Base-by-base conservation (phyloP, 1,140 invertebrate species). In the Orussus abietinus region DNA sequence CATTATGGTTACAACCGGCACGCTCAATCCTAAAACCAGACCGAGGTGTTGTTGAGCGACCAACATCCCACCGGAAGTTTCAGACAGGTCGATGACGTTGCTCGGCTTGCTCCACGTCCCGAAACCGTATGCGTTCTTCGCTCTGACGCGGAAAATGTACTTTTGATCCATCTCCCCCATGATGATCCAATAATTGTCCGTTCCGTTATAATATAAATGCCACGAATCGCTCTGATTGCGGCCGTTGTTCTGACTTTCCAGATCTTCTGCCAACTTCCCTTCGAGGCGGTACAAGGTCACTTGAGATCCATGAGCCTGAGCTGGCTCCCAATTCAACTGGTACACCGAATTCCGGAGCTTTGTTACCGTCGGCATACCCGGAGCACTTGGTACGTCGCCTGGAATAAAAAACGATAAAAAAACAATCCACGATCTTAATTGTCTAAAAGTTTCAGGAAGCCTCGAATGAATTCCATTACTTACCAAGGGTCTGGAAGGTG, bases 161-260 rank as follows among this genome's bases (percentile, higher is more conserved):
- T 77, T 78, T 2, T 80, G 67, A 55, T 66, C 46, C 67, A 81
- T 79, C 10, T 91, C 70, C 1, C 79, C 79, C 1, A 77, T 75
- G 9, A 93, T 81, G 26, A 88, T 77, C 86, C 90, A 96, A 49
- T 84, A 83, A 47, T 80, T 80, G 11, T 88, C 84, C 20, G 84
- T 85, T 34, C 87, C 90, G 64, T 92, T 94, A 58, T 92, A 92
- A 18, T 85, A 80, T 4, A 81, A 57, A 25, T 75, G 75, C 81
- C 90, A 90, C 9, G 79, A 51, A 4, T 57, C 36, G 17, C 47
- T 65, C 14, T 55, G 28, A 29, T 51, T 56, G 5, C 21, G 31
- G 4, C 2, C 37, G 11, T 15, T 35, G 13, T 32, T 35, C 0
- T 17, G 5, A 18, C 57, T 38, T 3, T 48, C 63, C 13, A 47